These are phyloP conservation scores for Lasius platythorax DNA, from an alignment of 2,888 invertebrate species.

Conservation along the genomic window DNA sequence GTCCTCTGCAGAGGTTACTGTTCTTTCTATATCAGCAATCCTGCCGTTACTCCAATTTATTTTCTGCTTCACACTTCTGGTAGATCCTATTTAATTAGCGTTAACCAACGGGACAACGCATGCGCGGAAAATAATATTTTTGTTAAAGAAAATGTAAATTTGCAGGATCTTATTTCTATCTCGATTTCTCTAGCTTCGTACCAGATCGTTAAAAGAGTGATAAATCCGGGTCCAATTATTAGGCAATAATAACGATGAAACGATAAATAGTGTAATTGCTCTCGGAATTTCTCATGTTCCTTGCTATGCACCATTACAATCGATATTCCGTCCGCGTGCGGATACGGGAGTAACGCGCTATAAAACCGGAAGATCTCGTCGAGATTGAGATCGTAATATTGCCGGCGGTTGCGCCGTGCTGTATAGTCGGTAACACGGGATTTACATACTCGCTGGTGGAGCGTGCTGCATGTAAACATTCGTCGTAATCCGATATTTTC, in stretches of 20 bases:
- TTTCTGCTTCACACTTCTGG: neutral
- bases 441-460: constrained; percentile 43
- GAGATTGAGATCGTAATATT: constrained; percentile 82
- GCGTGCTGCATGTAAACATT: constrained; percentile 54
- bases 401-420: constrained; percentile 45
- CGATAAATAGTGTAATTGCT: constrained; percentile 73
- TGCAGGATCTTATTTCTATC: neutral
- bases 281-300: constrained; percentile 57
- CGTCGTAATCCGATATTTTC: constrained; percentile 44
- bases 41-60: constrained; percentile 1
- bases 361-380: constrained; percentile 78
- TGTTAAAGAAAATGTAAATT: neutral
- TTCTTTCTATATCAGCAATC: neutral
- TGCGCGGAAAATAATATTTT: neutral
- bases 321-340: constrained; percentile 72
- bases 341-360: constrained; percentile 63
- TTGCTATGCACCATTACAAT: constrained; percentile 68
- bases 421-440: constrained; percentile 49
- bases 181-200: neutral
- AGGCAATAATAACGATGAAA: constrained; percentile 53
- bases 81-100: neutral
- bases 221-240: constrained; percentile 9
- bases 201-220: neutral
- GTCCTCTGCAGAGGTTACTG: neutral
- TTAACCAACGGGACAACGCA: neutral